These are phyloP conservation scores for Hirtodrosophila alboralis DNA, from an alignment of 2,888 invertebrate species.

Conservation along the genomic window DNA sequence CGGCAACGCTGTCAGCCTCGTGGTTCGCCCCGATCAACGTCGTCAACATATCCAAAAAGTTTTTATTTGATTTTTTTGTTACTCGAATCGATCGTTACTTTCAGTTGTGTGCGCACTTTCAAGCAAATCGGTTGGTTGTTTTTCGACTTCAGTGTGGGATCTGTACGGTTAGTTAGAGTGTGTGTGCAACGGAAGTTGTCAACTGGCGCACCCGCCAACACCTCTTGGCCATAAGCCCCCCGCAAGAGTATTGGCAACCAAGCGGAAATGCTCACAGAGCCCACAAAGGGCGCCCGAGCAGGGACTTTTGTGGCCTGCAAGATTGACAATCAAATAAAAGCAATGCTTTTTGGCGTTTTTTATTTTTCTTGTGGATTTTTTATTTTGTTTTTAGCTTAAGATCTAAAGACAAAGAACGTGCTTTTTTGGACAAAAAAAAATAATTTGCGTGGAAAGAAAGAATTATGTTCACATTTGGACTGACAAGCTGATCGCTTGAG, in stretches of 20 bases:
- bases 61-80: constrained; percentile 33
- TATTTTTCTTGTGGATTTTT: constrained; percentile 5
- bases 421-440: constrained; percentile 50
- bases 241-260: constrained; percentile 66
- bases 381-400: constrained; percentile 34
- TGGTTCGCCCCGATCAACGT: constrained; percentile 28
- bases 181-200: constrained; percentile 72
- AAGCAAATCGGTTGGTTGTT: constrained; percentile 71
- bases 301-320: constrained; percentile 16
- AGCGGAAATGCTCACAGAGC: constrained; percentile 68
- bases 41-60: constrained; percentile 30
- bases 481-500: constrained; percentile 45
- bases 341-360: constrained; percentile 7
- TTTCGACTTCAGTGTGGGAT: constrained; percentile 22
- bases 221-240: constrained; percentile 1
- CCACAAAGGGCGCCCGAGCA: constrained; percentile 40
- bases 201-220: constrained; percentile 16
- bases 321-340: constrained; percentile 38
- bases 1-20: constrained; percentile 26
- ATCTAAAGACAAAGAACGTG: constrained; percentile 74
- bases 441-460: constrained; percentile 32
- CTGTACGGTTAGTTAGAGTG: constrained; percentile 61
- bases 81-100: constrained; percentile 71
- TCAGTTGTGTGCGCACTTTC: constrained; percentile 75
- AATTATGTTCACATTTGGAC: constrained; percentile 53